Conservation (phyloP, 2,888 invertebrate species). For the Catonia carolina region DNA sequence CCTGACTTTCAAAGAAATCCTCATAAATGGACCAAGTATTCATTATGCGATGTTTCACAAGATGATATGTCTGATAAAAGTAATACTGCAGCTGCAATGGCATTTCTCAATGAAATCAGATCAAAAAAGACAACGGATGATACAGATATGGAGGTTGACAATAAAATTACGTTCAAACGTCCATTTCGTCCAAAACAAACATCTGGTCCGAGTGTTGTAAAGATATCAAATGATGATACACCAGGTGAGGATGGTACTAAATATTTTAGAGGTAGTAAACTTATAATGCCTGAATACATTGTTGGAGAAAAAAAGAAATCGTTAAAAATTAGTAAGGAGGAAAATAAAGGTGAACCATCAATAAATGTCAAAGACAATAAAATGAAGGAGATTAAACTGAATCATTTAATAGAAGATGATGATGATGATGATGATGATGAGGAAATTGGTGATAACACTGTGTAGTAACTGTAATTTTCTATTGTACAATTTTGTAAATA, state of each 20-base stretch:
- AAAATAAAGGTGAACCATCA: too few species aligned
- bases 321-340: too few species aligned
- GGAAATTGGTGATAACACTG: too few species aligned
- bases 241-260: constrained; percentile 42
- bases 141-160: constrained; percentile 34
- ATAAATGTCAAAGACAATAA: too few species aligned
- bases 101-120: constrained; percentile 59
- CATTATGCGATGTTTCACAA: constrained; percentile 64
- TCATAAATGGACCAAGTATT: constrained; percentile 75
- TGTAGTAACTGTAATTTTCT: too few species aligned
- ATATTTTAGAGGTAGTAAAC: constrained; percentile 58
- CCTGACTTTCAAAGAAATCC: constrained; percentile 62
- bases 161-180: constrained; percentile 16
- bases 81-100: constrained; percentile 69
- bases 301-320: constrained; percentile 54
- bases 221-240: constrained; percentile 34
- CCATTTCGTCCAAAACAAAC: constrained; percentile 37
- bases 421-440: too few species aligned
- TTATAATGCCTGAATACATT: constrained; percentile 77
- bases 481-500: too few species aligned
- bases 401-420: too few species aligned
- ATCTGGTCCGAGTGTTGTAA: constrained; percentile 32
- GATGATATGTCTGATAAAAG: constrained; percentile 71
- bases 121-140: constrained; percentile 39
- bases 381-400: too few species aligned